Conservation (phyloP, 2,797 vertebrate genomes). For the Microcaecilia unicolor region DNA sequence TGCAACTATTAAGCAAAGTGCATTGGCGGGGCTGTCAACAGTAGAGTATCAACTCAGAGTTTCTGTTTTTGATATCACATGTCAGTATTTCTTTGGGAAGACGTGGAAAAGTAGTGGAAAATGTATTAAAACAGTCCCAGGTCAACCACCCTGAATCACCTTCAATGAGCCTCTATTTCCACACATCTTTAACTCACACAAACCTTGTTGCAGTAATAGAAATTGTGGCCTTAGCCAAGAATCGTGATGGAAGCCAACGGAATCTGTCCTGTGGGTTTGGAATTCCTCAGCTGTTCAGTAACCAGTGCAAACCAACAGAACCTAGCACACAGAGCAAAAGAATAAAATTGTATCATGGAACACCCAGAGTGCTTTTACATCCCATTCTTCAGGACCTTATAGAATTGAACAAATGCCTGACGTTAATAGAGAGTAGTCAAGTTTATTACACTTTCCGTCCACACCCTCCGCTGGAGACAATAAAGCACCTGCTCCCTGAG, state of each 20-base stretch:
- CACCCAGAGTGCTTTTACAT: constrained; percentile 69
- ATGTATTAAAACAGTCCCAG: constrained; percentile 19
- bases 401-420: constrained; percentile 62
- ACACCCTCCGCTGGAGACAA: constrained; percentile 50
- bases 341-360: constrained; percentile 72
- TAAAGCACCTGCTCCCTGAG: constrained; percentile 74
- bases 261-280: constrained; percentile 72
- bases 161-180: constrained; percentile 87
- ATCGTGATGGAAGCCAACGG: constrained; percentile 43
- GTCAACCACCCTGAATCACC: constrained; percentile 26
- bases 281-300: constrained; percentile 65
- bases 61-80: constrained; percentile 72
- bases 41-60: constrained; percentile 66
- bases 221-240: constrained; percentile 49
- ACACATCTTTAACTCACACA: constrained; percentile 66
- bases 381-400: constrained; percentile 56
- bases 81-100: constrained; percentile 80
- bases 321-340: constrained; percentile 56
- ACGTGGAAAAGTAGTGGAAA: constrained; percentile 69
- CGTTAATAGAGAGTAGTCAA: constrained; percentile 56
- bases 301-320: constrained; percentile 24
- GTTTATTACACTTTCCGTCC: constrained; percentile 61
- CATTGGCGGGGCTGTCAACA: constrained; percentile 23
- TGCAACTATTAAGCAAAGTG: constrained; percentile 25
- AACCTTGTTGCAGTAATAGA: constrained; percentile 64